Evolutionary conservation across 2,113 vertebrate genomes (phyloP), one percentile per base, ranked within the genome.

Genomic region (Pongo abelii): DNA sequence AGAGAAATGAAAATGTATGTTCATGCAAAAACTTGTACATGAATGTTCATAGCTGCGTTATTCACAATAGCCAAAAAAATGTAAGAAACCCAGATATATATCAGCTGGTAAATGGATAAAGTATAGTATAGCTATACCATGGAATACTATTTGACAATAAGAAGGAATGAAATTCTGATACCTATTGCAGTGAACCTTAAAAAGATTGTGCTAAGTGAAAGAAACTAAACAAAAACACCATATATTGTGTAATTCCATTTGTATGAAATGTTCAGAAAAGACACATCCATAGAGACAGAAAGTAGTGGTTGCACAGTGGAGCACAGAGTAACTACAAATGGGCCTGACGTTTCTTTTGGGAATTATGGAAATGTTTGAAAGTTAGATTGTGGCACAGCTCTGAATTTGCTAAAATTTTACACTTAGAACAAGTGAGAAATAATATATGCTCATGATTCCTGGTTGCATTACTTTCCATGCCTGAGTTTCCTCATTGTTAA

Each of bases 321-420:
- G 79, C 22, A 48, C 46, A 85, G 50, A 89, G 46, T 95, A 59
- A 87, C 27, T 79, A 25, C 50, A 90, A 1, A 87, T 94, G 50
- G 27, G 9, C 13, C 16, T 70, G 46, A 83, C 25, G 43, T 92
- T 93, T 81, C 67, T 89, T 93, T 72, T 70, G 40, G 48, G 14
- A 27, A 9, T 70, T 25, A 43, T 86, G 64, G 84, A 92, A 92
- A 2, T 86, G 10, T 97, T 92, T 97, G 72, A 95, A 91, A 89
- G 84, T 92, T 91, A 94, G 43, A 87, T 89, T 78, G 13, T 96
- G 75, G 64, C 10, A 90, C 18, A 84, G 40, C 52, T 94, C 67
- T 77, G 88, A 91, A 81, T 84, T 67, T 78, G 61, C 43, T 92
- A 52, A 72, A 91, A 59, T 93, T 83, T 11, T 79, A 74, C 18